Evolutionary conservation across 2,888 invertebrate species (phyloP).

Genomic region (Platycheirus rosarum): DNA sequence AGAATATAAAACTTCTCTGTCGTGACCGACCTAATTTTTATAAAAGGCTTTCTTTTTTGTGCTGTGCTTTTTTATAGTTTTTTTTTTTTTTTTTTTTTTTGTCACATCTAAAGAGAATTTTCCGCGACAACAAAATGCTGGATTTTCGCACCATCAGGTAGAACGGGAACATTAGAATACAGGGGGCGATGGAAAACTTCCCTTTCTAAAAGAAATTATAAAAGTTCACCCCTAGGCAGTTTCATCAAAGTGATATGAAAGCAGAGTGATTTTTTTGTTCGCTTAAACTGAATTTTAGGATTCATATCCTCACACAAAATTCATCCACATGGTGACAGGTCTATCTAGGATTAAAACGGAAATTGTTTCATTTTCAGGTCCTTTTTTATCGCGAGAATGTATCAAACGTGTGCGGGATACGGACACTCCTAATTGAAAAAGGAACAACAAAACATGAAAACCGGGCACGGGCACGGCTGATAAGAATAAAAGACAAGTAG

Average conservation of each 20-base stretch:
- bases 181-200: constrained; percentile 1
- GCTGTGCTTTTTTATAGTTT: constrained; percentile 40
- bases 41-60: constrained; percentile 20
- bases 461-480: constrained; percentile 39
- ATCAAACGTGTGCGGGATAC: constrained; percentile 55
- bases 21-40: constrained; percentile 64
- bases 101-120: constrained; percentile 24
- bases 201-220: constrained; percentile 52
- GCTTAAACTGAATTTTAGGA: constrained; percentile 54
- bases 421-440: constrained; percentile 63
- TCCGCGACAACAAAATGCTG: constrained; percentile 35
- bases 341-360: constrained; percentile 63
- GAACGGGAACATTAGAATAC: not conserved
- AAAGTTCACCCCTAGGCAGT: constrained; percentile 59
- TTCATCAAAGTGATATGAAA: constrained; percentile 43
- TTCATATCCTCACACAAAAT: constrained; percentile 52
- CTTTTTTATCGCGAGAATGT: constrained; percentile 61
- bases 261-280: not conserved
- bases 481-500: constrained; percentile 53
- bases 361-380: constrained; percentile 70
- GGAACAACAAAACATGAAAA: constrained; percentile 5
- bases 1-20: constrained; percentile 42
- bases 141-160: constrained; percentile 20
- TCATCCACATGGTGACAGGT: constrained; percentile 61
- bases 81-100: constrained; percentile 31